Conservation (phyloP, 2,113 vertebrate species). For the Chloroceryle aenea region DNA sequence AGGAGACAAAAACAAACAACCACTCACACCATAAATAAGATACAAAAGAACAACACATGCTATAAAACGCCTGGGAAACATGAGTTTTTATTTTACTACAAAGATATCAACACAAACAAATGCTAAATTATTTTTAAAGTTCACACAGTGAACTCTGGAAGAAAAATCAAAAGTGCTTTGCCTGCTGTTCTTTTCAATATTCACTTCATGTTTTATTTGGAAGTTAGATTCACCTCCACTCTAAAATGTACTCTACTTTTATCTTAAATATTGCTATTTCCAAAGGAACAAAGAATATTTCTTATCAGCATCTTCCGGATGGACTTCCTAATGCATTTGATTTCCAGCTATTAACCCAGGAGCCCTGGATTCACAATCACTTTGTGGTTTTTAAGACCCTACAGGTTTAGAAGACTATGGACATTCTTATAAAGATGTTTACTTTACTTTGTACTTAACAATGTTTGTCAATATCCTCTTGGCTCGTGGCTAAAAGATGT, state of each 20-base stretch:
- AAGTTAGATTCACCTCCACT: conserved; percentile 21
- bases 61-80: not conserved
- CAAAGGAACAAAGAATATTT: conserved; percentile 65
- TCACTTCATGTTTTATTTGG: conserved; percentile 61
- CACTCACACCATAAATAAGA: not conserved
- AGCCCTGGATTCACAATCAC: conserved; percentile 42
- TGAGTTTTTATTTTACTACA: not conserved
- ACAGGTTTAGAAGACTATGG: conserved; percentile 4
- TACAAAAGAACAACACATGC: not conserved
- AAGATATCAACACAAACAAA: conserved; percentile 10
- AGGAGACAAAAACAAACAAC: not conserved
- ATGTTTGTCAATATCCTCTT: conserved; percentile 26
- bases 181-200: conserved; percentile 57
- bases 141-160: not conserved
- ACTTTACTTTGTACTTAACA: conserved; percentile 23
- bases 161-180: conserved; percentile 23
- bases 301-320: conserved; percentile 72
- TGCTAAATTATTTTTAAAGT: conserved; percentile 44
- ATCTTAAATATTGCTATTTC: conserved; percentile 51
- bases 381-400: conserved; percentile 37
- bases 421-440: conserved; percentile 29
- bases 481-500: conserved; percentile 23
- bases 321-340: conserved; percentile 72
- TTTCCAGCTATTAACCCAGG: conserved; percentile 79
- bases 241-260: conserved; percentile 50